These are phyloP conservation scores for Latrodectus hesperus DNA, from an alignment of 2,888 invertebrate genomes.

Conservation along the genomic window DNA sequence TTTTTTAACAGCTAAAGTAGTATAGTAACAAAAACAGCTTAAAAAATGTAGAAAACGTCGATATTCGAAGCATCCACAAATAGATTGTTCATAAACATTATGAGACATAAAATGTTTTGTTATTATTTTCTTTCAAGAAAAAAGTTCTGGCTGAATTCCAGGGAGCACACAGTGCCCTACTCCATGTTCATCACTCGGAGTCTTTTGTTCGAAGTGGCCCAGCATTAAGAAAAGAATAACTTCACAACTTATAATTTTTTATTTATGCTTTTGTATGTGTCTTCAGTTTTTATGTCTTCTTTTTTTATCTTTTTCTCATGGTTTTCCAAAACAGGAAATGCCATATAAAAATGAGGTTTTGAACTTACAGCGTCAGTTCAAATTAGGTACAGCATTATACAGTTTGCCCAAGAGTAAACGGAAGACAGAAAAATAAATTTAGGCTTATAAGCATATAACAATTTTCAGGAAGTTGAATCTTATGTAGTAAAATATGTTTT, in stretches of 20 bases:
- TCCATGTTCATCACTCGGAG: constrained; percentile 46
- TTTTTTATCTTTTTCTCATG: constrained; percentile 26
- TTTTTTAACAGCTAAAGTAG: too few relatives aligned
- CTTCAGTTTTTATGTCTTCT: constrained; percentile 24
- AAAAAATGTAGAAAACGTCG: constrained; percentile 7
- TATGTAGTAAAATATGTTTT: too few relatives aligned
- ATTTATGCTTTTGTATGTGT: constrained; percentile 46
- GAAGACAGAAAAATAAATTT: constrained; percentile 2
- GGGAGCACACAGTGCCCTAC: constrained; percentile 15
- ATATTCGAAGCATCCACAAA: constrained; percentile 36
- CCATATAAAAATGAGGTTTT: constrained; percentile 28
- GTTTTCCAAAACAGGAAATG: constrained; percentile 35
- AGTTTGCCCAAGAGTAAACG: constrained; percentile 24
- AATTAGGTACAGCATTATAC: constrained; percentile 52
- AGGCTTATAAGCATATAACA: too few relatives aligned
- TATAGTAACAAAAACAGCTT: too few relatives aligned
- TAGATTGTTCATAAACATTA: constrained; percentile 64
- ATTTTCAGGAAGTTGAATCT: too few relatives aligned
- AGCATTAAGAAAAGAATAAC: constrained; percentile 56
- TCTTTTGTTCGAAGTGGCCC: constrained; percentile 45
- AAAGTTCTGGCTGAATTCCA: constrained; percentile 48
- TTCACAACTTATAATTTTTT: constrained; percentile 58
- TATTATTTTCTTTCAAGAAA: background rate
- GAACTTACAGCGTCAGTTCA: constrained; percentile 55
- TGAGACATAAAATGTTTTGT: constrained; percentile 39